These are phyloP conservation scores for Vireo altiloquus DNA, from an alignment of 2,113 vertebrate genomes.

Conservation along the genomic window DNA sequence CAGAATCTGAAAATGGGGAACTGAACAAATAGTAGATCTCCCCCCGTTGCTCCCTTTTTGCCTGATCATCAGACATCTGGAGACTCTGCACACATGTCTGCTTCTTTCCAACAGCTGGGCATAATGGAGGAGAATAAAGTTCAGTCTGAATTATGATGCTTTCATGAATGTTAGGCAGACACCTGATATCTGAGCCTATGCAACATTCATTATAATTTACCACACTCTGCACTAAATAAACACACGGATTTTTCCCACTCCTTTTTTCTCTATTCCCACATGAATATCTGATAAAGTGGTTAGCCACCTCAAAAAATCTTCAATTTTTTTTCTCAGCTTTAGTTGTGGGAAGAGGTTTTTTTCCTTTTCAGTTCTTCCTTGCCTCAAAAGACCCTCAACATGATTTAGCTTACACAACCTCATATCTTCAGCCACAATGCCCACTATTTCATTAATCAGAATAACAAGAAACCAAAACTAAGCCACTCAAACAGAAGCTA, in stretches of 20 bases:
- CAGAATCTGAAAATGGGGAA: not conserved
- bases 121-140: conserved; percentile 18
- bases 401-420: not conserved
- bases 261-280: conserved; percentile 10
- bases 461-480: conserved; percentile 7
- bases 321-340: not conserved
- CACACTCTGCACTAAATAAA: conserved; percentile 29
- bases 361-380: not conserved
- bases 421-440: not conserved
- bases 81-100: not conserved
- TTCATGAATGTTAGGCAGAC: conserved; percentile 32
- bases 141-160: conserved; percentile 27
- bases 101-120: conserved; percentile 31
- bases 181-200: conserved; percentile 29
- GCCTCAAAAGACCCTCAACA: not conserved
- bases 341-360: not conserved
- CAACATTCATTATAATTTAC: conserved; percentile 31
- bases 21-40: not conserved
- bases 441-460: not conserved
- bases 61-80: not conserved
- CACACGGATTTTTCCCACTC: not conserved
- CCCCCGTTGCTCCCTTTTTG: not conserved
- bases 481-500: not conserved
- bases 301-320: conserved; percentile 17
- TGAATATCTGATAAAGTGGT: conserved; percentile 1